Base-by-base conservation (phyloP, 1,140 invertebrate genomes). In the Proctacanthus coquilletti region DNA sequence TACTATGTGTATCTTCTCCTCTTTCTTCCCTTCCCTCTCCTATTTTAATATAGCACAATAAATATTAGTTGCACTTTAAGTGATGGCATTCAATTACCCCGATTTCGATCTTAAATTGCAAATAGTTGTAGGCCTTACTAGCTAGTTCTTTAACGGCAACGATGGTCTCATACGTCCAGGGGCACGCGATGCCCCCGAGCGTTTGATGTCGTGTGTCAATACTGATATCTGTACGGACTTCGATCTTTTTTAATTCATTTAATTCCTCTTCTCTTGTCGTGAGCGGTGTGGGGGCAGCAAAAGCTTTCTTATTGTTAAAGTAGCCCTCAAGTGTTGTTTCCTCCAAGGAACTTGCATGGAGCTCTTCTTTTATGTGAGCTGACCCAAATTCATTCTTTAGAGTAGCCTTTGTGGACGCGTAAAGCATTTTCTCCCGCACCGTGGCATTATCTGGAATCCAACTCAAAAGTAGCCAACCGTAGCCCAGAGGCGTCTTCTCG, bases 381-480 rank as follows among this genome's bases (percentile, higher is more conserved):
- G 81, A 61, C 14, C 92, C 92, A 70, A 99, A 98, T 63, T 97
- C 91, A 49, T 80, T 80, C 63, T 97, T 99, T 2, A 99, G 63
- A 2, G 94, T 98, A 3, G 95, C 89, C 66, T 96, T 93, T 1
- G 95, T 98, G 0, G 93, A 96, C 0, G 95, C 95, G 61, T 97
- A 97, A 21, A 98, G 68, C 95, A 99, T 98, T 66, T 98, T 98
- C 51, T 97, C 81, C 42, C 93, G 70, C 4, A 92, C 78, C 6
- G 78, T 74, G 8, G 91, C 81, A 45, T 72, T 74, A 53, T 97
- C 93, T 4, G 93, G 93, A 17, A 82, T 89, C 86, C 89, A 98
- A 46, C 80, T 84, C 31, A 98, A 83, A 10, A 97, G 71, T 1
- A 98, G 55, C 94, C 94, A 99, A 51, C 94, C 83, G 62, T 91